Evolutionary conservation across 2,797 vertebrate species (phyloP), one percentile per base, ranked within the genome.

Genomic region (Tokudaia tokunoshimensis): DNA sequence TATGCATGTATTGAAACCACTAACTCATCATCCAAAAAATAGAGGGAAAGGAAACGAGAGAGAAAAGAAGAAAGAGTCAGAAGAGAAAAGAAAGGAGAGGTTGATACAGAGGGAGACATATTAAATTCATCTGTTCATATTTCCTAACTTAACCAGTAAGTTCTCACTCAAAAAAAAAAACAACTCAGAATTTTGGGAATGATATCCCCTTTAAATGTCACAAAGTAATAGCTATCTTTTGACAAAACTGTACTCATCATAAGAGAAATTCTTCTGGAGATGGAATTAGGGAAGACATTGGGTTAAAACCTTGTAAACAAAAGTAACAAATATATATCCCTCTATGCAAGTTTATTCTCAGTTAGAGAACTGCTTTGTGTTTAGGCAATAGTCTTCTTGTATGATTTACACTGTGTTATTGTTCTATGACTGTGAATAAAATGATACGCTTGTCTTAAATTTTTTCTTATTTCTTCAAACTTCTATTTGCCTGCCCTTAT

Each of bases 361-460:
- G 61, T 87, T 94, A 87, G 72, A 96, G 94, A 95, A 95, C 47
- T n/a, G 63, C 93, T 97, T 95, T 96, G 94, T 94, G 93, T 93
- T 67, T 74, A 94, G 34, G 97, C 93, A 98, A 97, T 86, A 92
- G 83, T 24, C 59, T 84, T 87, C 44, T 96, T 97, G 80, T 97
- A 52, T 83, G 89, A 26, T 74, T 84, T 90, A 96, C 84, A 97
- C n/a, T 96, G 78, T 15, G 59, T 92, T 61, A 84, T 96, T 97
- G 96, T 97, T 93, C 78, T 75, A 10, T 72, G n/a, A 85, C 78
- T 92, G 22, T n/a, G 67, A 95, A 94, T 47, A 96, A 74, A 95
- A 76, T 93, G 19, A 94, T 92, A 31, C 34, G 85, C 26, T 96
- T 61, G 57, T 47, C 14, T 83, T 93, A 37, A 24, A 91, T 81